phyloP scores from a whole-genome alignment of 2,113 vertebrate species.

The Ammodytes dubius region DNA sequence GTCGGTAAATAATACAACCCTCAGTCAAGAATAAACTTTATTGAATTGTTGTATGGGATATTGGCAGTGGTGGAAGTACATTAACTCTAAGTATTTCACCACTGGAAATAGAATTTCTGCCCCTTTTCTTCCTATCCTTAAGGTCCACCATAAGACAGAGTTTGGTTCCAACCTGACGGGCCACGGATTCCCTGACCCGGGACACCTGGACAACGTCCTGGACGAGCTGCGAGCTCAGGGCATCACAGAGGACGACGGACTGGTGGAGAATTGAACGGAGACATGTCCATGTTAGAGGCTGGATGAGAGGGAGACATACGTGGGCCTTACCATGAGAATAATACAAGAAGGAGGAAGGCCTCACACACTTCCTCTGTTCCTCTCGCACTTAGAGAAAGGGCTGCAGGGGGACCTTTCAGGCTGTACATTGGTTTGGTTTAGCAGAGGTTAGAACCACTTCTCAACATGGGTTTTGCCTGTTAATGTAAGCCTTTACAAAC shows the following conservation, averaged over 20 bases:
- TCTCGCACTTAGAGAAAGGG: constrained; percentile 55
- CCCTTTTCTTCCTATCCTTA: neutral
- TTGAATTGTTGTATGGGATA: neutral
- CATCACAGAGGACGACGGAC: constrained; percentile 89
- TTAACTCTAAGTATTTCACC: neutral
- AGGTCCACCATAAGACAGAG: constrained; percentile 95
- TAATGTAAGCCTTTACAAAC: neutral
- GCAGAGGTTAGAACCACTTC: constrained; percentile 27
- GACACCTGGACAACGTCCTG: constrained; percentile 86
- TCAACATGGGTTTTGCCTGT: neutral
- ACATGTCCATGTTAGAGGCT: neutral
- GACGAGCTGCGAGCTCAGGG: constrained; percentile 94
- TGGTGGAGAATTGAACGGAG: constrained; percentile 70
- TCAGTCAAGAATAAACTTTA: neutral
- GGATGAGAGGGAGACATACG: neutral
- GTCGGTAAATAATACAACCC: constrained; percentile 24
- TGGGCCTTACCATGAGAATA: neutral
- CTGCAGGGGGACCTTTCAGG: constrained; percentile 12
- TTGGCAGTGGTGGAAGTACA: too few species aligned
- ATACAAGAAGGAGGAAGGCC: constrained; percentile 3
- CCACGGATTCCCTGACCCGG: constrained; percentile 92
- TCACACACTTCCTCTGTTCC: constrained; percentile 22
- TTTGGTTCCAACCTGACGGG: constrained; percentile 96
- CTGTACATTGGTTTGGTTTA: constrained; percentile 26
- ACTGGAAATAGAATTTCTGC: neutral